A percentile compares a stretch with the other conserved stretches of the same genome.
phyloP scores from a whole-genome alignment of 2,888 invertebrate genomes.

The Tetragonisca angustula region DNA sequence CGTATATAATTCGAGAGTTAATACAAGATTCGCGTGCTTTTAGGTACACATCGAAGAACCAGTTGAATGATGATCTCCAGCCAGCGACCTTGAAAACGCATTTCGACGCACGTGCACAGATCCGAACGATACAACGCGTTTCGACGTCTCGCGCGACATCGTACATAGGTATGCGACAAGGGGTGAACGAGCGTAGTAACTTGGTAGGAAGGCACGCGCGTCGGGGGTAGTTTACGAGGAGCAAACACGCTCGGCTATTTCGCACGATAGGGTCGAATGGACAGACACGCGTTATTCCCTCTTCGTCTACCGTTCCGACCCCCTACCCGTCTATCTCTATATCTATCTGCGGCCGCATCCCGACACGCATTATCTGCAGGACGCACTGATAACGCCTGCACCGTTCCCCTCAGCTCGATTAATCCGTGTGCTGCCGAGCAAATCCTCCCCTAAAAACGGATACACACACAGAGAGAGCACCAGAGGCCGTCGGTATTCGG shows the following conservation, averaged over 20 bases:
- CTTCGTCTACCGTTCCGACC: conserved; percentile 30
- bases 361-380: conserved; percentile 72
- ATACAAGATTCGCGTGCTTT: too few species aligned
- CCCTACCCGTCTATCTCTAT: conserved; percentile 26
- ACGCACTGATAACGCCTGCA: conserved; percentile 68
- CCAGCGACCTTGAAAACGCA: conserved; percentile 1
- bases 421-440: conserved; percentile 66
- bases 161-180: conserved; percentile 59
- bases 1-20: too few species aligned
- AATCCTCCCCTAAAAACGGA: conserved; percentile 70
- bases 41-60: too few species aligned
- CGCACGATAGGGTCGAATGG: conserved; percentile 63
- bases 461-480: conserved; percentile 40
- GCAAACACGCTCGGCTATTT: conserved; percentile 72
- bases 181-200: not conserved
- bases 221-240: conserved; percentile 72
- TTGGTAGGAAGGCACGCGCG: conserved; percentile 58
- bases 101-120: not conserved
- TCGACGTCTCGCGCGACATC: conserved; percentile 52
- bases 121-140: not conserved
- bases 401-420: conserved; percentile 63
- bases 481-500: conserved; percentile 45
- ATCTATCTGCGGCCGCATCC: conserved; percentile 67
- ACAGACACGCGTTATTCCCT: conserved; percentile 56
- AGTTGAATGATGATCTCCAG: not conserved